Percentiles rank a stretch among this genome's conserved stretches.
These are phyloP conservation scores for Takifugu ocellatus DNA, from an alignment of 2,797 vertebrate genomes.

Conservation along the genomic window DNA sequence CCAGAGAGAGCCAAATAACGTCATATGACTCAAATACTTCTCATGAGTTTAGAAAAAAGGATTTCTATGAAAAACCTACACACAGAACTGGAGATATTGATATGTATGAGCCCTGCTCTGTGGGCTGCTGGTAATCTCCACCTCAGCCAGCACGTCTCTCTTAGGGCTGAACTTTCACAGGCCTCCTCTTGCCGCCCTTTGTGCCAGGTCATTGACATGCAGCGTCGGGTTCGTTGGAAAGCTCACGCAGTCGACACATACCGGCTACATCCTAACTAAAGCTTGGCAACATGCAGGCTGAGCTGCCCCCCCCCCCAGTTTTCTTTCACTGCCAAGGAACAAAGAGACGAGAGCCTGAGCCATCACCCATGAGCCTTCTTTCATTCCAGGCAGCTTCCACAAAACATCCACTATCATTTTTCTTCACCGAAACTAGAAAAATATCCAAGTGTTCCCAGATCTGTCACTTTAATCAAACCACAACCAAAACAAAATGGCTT, in stretches of 20 bases:
- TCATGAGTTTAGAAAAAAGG: conserved; percentile 12
- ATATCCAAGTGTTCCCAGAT: conserved; percentile 6
- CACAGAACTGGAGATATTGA: conserved; percentile 20
- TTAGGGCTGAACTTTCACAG: conserved; percentile 41
- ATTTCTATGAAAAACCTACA: neutral
- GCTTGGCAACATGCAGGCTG: conserved; percentile 36
- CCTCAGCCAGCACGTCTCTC: conserved; percentile 33
- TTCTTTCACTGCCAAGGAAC: conserved; percentile 25
- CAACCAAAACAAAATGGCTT: too few relatives aligned
- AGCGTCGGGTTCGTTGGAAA: conserved; percentile 21
- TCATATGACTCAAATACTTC: conserved; percentile 11
- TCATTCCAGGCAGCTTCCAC: conserved; percentile 45
- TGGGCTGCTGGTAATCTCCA: conserved; percentile 14
- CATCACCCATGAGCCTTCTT: conserved; percentile 28
- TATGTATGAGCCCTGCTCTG: conserved; percentile 25
- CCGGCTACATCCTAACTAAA: conserved; percentile 34
- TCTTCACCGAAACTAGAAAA: conserved; percentile 31
- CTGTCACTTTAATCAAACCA: too few relatives aligned
- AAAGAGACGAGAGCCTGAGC: conserved; percentile 52
- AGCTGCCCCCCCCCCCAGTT: conserved; percentile 14
- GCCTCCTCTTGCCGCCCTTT: conserved; percentile 49
- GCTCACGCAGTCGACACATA: conserved; percentile 20
- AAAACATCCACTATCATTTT: conserved; percentile 17
- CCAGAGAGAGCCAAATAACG: conserved; percentile 8
- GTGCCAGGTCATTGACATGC: conserved; percentile 71